Conservation (phyloP, 2,113 vertebrate species). For the Cynocephalus volans region DNA sequence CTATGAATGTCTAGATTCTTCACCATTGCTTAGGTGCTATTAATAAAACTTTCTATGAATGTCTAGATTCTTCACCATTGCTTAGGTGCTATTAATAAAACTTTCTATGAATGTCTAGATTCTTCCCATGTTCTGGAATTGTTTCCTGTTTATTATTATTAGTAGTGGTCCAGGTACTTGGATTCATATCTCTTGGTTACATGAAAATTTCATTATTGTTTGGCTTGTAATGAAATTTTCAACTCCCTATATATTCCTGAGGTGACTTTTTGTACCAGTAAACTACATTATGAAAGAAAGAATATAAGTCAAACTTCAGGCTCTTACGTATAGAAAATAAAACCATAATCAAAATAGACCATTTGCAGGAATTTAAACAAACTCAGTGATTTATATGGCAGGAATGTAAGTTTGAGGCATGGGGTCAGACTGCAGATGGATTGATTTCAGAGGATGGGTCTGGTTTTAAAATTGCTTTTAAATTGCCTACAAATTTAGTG, state of each 20-base stretch:
- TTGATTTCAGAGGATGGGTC: constrained; percentile 49
- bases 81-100: constrained; percentile 26
- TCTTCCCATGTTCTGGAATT: constrained; percentile 18
- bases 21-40: constrained; percentile 38
- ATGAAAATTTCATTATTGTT: constrained; percentile 47
- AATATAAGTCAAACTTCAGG: constrained; percentile 55
- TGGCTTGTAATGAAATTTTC: constrained; percentile 29
- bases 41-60: neutral
- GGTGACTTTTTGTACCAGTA: constrained; percentile 66
- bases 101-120: neutral
- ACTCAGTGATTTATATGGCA: constrained; percentile 37
- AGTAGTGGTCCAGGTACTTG: neutral
- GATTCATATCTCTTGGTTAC: constrained; percentile 21
- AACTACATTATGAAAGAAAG: constrained; percentile 57
- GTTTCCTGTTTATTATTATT: constrained; percentile 8
- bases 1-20: neutral
- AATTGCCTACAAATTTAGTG: constrained; percentile 65
- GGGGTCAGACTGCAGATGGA: constrained; percentile 34
- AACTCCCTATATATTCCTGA: constrained; percentile 51
- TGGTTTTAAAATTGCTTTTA: constrained; percentile 72
- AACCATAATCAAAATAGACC: constrained; percentile 41
- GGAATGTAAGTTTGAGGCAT: constrained; percentile 20
- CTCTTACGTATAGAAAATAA: constrained; percentile 46
- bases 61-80: too few relatives aligned
- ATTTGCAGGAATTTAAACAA: constrained; percentile 64